Percentiles rank a stretch among this genome's conserved stretches.
Evolutionary conservation across 2,888 invertebrate genomes (phyloP).

Genomic region (Phymatocera aterrima): DNA sequence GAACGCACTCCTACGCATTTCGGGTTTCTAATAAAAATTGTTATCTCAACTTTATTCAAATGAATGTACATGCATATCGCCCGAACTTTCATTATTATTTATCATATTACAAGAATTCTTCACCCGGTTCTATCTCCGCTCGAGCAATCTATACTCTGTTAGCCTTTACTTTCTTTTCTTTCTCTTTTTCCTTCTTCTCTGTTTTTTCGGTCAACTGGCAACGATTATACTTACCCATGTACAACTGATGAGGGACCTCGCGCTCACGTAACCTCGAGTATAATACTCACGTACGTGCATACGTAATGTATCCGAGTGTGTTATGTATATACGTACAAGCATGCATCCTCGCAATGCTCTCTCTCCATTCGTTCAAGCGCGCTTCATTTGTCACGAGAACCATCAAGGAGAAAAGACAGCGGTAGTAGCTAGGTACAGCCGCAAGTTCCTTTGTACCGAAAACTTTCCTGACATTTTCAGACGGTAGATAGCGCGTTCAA

Average conservation of each 20-base stretch:
- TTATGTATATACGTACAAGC: background rate
- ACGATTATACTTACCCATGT: slow-evolving; percentile 26
- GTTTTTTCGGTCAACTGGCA: slow-evolving; percentile 3
- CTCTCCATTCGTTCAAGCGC: background rate
- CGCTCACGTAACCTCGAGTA: slow-evolving; percentile 9
- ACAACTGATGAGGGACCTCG: slow-evolving; percentile 27
- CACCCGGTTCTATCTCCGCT: background rate
- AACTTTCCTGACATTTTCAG: slow-evolving; percentile 41
- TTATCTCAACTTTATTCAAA: slow-evolving; percentile 15
- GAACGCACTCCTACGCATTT: background rate
- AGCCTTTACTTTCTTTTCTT: background rate
- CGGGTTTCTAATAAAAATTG: slow-evolving; percentile 4
- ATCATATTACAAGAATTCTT: background rate
- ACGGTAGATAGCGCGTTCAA: background rate
- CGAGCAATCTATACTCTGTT: background rate
- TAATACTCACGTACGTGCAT: background rate
- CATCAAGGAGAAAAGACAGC: slow-evolving; percentile 30
- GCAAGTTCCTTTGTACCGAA: slow-evolving; percentile 2
- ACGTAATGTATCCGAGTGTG: background rate
- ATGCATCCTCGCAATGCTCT: slow-evolving; percentile 1
- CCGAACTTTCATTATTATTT: too few relatives aligned
- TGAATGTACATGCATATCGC: background rate
- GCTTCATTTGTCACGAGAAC: slow-evolving; percentile 40
- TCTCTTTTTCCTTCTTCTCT: background rate
- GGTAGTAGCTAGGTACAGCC: background rate